Evolutionary conservation across 1,140 invertebrate genomes (phyloP).

Genomic region (Mizuhopecten yessoensis): DNA sequence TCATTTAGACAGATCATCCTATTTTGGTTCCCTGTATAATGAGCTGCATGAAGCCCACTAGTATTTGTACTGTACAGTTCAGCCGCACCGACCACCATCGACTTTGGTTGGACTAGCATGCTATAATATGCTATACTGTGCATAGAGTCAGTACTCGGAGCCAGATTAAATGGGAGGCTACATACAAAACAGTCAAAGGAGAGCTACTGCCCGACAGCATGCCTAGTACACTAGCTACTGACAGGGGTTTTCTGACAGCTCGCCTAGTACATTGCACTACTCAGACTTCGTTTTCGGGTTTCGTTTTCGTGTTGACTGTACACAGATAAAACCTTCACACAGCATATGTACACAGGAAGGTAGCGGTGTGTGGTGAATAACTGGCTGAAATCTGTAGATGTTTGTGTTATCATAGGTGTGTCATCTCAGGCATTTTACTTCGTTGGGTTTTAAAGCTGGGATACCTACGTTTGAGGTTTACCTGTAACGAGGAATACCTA

Average conservation of each 20-base stretch:
- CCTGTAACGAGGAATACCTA: constrained; percentile 1
- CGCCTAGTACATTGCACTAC: too few relatives aligned
- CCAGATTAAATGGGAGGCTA: too few relatives aligned
- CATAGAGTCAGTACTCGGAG: background rate
- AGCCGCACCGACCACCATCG: background rate
- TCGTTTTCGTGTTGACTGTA: too few relatives aligned
- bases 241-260: background rate
- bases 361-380: background rate
- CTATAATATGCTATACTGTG: background rate
- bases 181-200: background rate
- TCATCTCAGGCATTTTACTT: background rate
- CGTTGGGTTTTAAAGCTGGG: background rate
- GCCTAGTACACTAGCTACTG: background rate
- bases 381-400: background rate
- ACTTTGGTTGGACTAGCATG: background rate
- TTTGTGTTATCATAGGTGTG: background rate
- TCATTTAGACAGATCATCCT: background rate
- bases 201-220: background rate
- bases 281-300: too few relatives aligned
- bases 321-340: too few relatives aligned
- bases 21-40: background rate
- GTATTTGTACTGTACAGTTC: too few relatives aligned
- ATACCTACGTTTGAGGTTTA: background rate
- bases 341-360: background rate
- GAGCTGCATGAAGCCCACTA: too few relatives aligned